Conservation (phyloP, 53 echinoderm and acorn worm species). For the Echinometra lucunter region DNA sequence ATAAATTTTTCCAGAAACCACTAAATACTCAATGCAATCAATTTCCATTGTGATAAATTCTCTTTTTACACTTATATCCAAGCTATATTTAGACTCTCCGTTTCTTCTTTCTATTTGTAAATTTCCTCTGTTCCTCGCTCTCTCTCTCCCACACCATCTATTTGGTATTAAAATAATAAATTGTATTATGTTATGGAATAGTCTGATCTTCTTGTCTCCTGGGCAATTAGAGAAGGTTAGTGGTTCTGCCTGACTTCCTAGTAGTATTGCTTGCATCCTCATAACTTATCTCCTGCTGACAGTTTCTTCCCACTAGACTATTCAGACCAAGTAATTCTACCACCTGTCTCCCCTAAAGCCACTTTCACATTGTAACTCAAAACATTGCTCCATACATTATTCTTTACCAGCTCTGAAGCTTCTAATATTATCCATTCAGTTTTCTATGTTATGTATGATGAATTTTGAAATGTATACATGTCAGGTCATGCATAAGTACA, state of each 20-base stretch:
- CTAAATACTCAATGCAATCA: background rate
- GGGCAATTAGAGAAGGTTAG: conserved; percentile 14
- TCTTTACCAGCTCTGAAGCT: background rate
- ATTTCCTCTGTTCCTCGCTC: background rate
- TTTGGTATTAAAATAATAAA: background rate
- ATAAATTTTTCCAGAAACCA: background rate
- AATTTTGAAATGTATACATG: too few relatives aligned
- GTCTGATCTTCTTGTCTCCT: conserved; percentile 26
- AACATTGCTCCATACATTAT: background rate
- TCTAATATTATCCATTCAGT: background rate
- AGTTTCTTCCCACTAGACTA: conserved; percentile 18
- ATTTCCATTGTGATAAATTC: background rate
- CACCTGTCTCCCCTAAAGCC: conserved; percentile 6
- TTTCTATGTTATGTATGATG: background rate
- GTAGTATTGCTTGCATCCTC: background rate
- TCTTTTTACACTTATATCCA: background rate
- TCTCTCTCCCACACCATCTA: background rate
- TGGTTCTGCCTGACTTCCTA: background rate
- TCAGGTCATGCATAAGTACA: too few relatives aligned
- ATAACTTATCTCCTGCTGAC: conserved; percentile 18
- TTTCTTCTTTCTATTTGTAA: background rate
- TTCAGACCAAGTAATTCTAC: background rate
- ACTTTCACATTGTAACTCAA: background rate
- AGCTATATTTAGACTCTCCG: background rate
- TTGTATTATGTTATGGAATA: background rate